A percentile compares a stretch with the other conserved stretches of the same genome.
Conservation (phyloP, 2,113 vertebrate genomes). For the Ophiodon elongatus region DNA sequence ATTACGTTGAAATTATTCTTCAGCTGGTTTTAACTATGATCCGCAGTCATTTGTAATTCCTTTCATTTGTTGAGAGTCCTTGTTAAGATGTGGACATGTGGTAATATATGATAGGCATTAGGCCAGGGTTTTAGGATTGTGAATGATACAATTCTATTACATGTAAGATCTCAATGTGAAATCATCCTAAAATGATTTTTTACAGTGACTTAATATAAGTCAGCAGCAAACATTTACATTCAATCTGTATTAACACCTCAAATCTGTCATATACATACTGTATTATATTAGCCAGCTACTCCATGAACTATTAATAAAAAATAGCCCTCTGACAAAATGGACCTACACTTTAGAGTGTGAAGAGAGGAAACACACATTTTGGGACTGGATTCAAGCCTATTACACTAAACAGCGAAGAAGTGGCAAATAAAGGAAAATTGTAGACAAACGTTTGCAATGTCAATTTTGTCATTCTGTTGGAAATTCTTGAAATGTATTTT, state of each 20-base stretch:
- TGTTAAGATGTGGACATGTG: background rate
- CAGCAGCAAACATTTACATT: background rate
- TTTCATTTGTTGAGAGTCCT: background rate
- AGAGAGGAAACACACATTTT: background rate
- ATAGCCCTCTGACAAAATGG: background rate
- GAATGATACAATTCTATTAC: background rate
- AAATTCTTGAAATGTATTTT: background rate
- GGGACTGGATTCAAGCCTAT: background rate
- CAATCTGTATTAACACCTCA: background rate
- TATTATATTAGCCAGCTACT: background rate
- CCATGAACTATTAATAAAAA: background rate
- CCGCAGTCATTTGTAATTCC: background rate
- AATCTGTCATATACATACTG: background rate
- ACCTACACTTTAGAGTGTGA: background rate
- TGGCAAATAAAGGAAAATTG: background rate
- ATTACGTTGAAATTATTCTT: constrained; percentile 19
- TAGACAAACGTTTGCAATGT: background rate
- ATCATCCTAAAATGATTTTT: background rate
- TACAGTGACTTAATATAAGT: background rate
- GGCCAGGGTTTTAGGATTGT: background rate
- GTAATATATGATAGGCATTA: background rate
- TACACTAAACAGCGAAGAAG: background rate
- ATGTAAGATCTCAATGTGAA: background rate
- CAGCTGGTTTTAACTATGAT: background rate
- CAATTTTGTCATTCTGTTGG: background rate